Percentiles rank a stretch among this genome's conserved stretches.
phyloP scores from a whole-genome alignment of 2,888 invertebrate species.

The Melanchra persicariae region DNA sequence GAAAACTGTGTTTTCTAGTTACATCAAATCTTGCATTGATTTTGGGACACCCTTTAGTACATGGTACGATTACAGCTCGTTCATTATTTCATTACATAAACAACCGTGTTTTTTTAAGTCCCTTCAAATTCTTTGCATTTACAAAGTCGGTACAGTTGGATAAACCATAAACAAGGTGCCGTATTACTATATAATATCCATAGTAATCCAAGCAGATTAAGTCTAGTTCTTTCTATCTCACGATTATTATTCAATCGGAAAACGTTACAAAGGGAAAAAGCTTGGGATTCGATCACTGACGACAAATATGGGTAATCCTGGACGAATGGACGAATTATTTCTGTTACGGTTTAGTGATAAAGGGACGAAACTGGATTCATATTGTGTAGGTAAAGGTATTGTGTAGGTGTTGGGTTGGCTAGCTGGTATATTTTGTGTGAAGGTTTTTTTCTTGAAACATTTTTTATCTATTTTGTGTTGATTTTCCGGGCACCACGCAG shows the following conservation, averaged over 20 bases:
- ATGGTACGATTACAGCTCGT: neutral
- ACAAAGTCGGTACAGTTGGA: constrained; percentile 13
- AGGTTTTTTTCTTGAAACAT: too few species aligned
- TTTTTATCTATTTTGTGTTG: too few species aligned
- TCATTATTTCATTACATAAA: neutral
- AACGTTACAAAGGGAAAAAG: constrained; percentile 38
- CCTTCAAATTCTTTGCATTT: neutral
- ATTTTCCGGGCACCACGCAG: too few species aligned
- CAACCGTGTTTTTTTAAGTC: neutral
- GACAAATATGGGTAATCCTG: constrained; percentile 46
- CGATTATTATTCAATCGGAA: constrained; percentile 43
- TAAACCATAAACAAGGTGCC: constrained; percentile 15
- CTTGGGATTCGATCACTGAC: constrained; percentile 20
- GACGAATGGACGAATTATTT: constrained; percentile 38
- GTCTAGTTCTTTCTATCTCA: constrained; percentile 16
- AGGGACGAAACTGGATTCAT: constrained; percentile 16
- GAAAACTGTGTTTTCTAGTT: too few species aligned
- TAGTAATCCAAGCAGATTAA: constrained; percentile 44
- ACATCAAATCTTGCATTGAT: too few species aligned
- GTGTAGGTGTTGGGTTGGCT: too few species aligned
- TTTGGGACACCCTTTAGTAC: neutral
- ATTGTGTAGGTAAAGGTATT: neutral
- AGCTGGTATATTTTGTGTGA: neutral
- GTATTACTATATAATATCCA: constrained; percentile 17
- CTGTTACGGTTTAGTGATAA: constrained; percentile 21